Evolutionary conservation across 1,140 invertebrate species (phyloP).

Genomic region (Ectropis grisescens): DNA sequence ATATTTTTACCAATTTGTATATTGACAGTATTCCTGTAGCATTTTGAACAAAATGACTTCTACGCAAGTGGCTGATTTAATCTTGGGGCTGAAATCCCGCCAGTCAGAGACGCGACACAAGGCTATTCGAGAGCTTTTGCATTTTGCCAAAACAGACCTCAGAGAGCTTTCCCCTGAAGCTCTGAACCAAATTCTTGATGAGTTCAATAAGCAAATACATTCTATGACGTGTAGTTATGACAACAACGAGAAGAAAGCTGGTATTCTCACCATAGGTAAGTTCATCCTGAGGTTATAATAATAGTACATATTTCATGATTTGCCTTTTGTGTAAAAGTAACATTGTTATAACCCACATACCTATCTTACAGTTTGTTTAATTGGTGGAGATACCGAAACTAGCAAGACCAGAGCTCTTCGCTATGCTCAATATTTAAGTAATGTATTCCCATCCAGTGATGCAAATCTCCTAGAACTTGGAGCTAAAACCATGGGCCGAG

Average conservation of each 20-base stretch:
- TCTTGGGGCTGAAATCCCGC: slow-evolving; percentile 88
- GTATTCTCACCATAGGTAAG: slow-evolving; percentile 91
- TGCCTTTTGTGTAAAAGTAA: no score
- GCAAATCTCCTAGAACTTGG: slow-evolving; percentile 92
- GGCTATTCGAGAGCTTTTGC: slow-evolving; percentile 87
- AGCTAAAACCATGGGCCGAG: slow-evolving; percentile 92
- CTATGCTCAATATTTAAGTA: slow-evolving; percentile 93
- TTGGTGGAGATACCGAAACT: slow-evolving; percentile 92
- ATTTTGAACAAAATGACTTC: slow-evolving; percentile 31
- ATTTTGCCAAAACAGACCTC: slow-evolving; percentile 94
- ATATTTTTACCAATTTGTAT: no score
- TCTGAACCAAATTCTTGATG: slow-evolving; percentile 89
- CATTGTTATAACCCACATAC: no score
- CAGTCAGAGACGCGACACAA: slow-evolving; percentile 87
- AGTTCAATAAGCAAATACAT: slow-evolving; percentile 96
- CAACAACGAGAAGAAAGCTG: slow-evolving; percentile 95
- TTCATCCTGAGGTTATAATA: slow-evolving; percentile 5
- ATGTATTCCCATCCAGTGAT: slow-evolving; percentile 90
- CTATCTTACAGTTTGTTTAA: slow-evolving; percentile 88
- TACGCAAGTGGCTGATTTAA: slow-evolving; percentile 80
- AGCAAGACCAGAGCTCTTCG: slow-evolving; percentile 88
- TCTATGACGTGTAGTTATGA: slow-evolving; percentile 94
- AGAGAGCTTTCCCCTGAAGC: slow-evolving; percentile 91
- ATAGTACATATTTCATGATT: no score
- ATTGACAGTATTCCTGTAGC: no score